Evolutionary conservation across 2,888 invertebrate genomes (phyloP).

Genomic region (Trissolcus japonicus): DNA sequence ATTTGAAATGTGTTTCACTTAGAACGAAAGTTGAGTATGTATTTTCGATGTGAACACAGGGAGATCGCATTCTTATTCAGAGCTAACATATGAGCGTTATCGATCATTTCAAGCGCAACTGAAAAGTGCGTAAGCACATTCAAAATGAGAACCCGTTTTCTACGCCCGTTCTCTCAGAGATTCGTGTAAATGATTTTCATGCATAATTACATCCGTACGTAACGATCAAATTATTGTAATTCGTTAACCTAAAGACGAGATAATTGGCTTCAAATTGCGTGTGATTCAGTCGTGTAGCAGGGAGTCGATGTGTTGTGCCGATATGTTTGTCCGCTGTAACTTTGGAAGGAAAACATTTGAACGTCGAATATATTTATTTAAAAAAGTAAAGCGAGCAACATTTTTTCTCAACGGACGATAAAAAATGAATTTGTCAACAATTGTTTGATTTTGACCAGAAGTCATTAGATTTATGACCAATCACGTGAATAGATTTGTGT

Average conservation of each 20-base stretch:
- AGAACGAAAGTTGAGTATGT: too few species aligned
- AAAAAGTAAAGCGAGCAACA: conserved; percentile 1
- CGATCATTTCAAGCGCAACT: neutral
- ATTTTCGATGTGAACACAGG: too few species aligned
- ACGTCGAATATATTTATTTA: neutral
- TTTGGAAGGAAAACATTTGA: neutral
- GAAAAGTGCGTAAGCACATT: neutral
- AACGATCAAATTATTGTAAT: neutral
- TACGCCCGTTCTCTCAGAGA: neutral
- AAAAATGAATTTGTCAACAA: too few species aligned
- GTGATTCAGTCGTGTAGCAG: neutral
- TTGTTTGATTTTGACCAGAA: neutral
- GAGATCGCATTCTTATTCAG: neutral
- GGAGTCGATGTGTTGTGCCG: too few species aligned
- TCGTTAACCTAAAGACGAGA: neutral
- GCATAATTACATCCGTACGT: neutral
- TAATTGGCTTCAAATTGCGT: neutral
- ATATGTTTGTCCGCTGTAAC: neutral
- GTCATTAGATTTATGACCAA: neutral
- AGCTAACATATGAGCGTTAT: neutral
- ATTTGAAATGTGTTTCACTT: too few species aligned
- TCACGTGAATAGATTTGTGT: neutral
- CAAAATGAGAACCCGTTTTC: neutral
- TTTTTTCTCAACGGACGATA: neutral
- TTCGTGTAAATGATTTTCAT: neutral